Conservation (phyloP, 1,140 invertebrate genomes). For the Leptoteleia sp. region DNA sequence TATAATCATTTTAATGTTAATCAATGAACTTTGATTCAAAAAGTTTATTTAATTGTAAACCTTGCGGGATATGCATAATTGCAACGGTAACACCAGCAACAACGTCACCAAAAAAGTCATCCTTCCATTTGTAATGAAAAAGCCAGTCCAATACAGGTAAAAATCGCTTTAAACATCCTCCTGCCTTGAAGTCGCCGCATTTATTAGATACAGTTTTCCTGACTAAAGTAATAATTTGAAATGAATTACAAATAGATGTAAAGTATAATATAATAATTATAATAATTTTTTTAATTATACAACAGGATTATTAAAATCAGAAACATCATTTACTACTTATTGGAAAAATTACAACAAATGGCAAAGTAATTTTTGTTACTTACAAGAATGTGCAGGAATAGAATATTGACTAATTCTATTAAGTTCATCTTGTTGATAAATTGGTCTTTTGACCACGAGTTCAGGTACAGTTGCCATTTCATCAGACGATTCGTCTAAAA, state of each 20-base stretch:
- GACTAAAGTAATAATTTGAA: conserved; percentile 70
- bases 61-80: conserved; percentile 92
- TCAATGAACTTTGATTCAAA: no score
- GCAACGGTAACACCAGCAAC: conserved; percentile 86
- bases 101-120: conserved; percentile 82
- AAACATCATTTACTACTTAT: no score
- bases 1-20: no score
- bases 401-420: conserved; percentile 76
- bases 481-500: conserved; percentile 66
- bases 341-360: no score
- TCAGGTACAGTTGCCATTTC: conserved; percentile 81
- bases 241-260: no score
- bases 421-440: conserved; percentile 82
- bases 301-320: no score
- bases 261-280: no score
- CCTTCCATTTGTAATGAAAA: conserved; percentile 81
- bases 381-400: conserved; percentile 68
- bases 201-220: conserved; percentile 63
- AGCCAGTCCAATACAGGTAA: conserved; percentile 83
- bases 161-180: conserved; percentile 69
- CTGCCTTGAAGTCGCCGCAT: conserved; percentile 65
- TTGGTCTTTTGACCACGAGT: conserved; percentile 79
- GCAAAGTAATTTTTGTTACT: no score
- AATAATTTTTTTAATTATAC: no score
- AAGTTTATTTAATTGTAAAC: no score